Evolutionary conservation across 2,113 vertebrate species (phyloP).

Genomic region (Spermophilus dauricus): DNA sequence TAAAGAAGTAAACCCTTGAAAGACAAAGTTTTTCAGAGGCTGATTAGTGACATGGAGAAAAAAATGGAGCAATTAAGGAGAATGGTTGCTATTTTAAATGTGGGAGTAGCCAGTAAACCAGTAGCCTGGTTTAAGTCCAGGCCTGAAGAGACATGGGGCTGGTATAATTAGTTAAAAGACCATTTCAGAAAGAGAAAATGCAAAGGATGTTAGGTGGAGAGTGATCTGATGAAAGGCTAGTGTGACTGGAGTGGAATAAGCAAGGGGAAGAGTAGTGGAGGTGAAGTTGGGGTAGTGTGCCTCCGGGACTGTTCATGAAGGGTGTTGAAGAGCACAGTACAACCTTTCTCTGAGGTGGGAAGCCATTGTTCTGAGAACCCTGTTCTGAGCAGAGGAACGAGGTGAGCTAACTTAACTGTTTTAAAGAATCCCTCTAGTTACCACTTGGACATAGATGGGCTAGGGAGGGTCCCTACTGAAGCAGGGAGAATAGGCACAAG

Average conservation of each 20-base stretch:
- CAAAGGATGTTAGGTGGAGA: background rate
- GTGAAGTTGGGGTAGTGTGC: background rate
- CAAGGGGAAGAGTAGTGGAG: fast-evolving
- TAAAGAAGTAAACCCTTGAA: background rate
- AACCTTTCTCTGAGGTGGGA: background rate
- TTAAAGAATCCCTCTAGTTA: background rate
- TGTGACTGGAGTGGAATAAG: background rate
- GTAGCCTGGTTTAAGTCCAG: background rate
- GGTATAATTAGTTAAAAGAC: background rate
- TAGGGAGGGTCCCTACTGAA: background rate
- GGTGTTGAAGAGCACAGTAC: background rate
- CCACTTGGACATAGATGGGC: background rate
- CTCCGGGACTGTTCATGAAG: background rate
- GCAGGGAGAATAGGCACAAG: background rate
- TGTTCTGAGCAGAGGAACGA: conserved; percentile 4
- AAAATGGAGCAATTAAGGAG: background rate
- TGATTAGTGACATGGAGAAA: background rate
- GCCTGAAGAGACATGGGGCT: background rate
- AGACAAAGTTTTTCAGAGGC: background rate
- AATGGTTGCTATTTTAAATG: background rate
- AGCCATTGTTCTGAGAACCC: background rate
- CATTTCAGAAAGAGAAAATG: background rate
- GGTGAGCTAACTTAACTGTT: background rate
- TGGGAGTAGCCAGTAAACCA: background rate
- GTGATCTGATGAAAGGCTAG: background rate